Base-by-base conservation (phyloP, 2,113 vertebrate genomes). In the Forbesichthys agassizii region DNA sequence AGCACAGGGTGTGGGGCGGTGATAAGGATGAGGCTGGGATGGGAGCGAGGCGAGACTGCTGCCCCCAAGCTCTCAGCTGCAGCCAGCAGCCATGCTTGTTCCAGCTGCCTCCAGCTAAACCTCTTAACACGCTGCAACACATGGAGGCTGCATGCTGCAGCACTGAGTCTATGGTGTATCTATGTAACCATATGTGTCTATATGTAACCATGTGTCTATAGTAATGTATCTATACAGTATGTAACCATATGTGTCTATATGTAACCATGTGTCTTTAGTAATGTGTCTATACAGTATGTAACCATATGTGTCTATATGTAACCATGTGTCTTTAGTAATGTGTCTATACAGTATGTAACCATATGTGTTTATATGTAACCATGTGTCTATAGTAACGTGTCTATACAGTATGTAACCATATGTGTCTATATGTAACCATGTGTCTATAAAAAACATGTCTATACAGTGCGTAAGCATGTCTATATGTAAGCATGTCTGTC, bases 101-200 rank as follows among this genome's bases (percentile, higher is more conserved):
- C 86, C 82, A 87, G 82, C 80, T 81, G 75, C 66, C 42, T 48
- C 71, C 70, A 71, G 83, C 86, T 91, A 90, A 91, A 88, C 87
- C 90, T 91, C 88, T 91, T 91, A 84, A 92, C 91, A 92, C 79
- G 90, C 88, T 64, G 87, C 91, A 84, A 90, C 85, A 88, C 68
- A 78, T 75, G 75, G 88, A 86, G 89, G 85, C 73, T 80, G 66
- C 76, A 69, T 75, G 88, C 80, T 87, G 27, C 27, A 27, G 27
- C 27, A 27, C 27, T 27, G 27, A 27, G 27, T 3, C 27, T 27
- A 27, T 27, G 27, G 27, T 27, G 27, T 27, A 27, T 27, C 1
- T 27, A 27, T 27, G 27, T 27, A 27, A 27, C 27, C 0, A 20
- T 20, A 20, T 20, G 20, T 20, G 20, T 20, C 20, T 20, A 20